Evolutionary conservation across 2,797 vertebrate species (phyloP), one percentile per base, ranked within the genome.

Genomic region (Siniperca obscura): DNA sequence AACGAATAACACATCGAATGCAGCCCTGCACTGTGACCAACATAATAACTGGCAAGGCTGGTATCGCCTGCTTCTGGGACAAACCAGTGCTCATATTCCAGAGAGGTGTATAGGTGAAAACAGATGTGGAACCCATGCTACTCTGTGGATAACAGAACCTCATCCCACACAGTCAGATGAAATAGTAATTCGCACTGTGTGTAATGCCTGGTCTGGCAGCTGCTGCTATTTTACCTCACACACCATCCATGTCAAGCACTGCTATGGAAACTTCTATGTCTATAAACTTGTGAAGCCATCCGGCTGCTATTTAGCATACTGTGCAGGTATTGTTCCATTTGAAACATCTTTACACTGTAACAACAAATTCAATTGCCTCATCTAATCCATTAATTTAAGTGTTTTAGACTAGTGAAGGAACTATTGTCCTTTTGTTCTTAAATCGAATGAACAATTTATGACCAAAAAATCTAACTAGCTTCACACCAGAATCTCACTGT

Each of bases 201-300:
- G 93, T 27, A 62, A 0, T 30, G 0, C 3, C 30, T 90, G 74
- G 82, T 0, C 0, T 0, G 1, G 11, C 0, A 7, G 0, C 12
- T 95, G 93, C 76, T 95, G 93, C 65, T 0, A 0, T 14, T 78
- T 77, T 59, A 0, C 0, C 0, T 6, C 60, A 16, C 5, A 60
- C 3, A 17, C 3, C 10, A 94, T 94, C 59, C 77, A 93, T 12
- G 87, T 94, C 27, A 95, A 95, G 67, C 84, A 78, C n/a, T 95
- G 94, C 69, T 64, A 79, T 6, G 83, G 82, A 79, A 75, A 83
- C 73, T 92, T 76, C 71, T 93, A 92, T 1, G 89, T 94, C 78
- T 94, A 94, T 81, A 94, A 90, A 82, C 89, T 94, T 25, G 65
- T 75, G 7, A 36, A 1, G 8, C 89, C 93, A 22, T 1, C 5